Conservation (phyloP, 2,888 invertebrate species). For the Nezara viridula region DNA sequence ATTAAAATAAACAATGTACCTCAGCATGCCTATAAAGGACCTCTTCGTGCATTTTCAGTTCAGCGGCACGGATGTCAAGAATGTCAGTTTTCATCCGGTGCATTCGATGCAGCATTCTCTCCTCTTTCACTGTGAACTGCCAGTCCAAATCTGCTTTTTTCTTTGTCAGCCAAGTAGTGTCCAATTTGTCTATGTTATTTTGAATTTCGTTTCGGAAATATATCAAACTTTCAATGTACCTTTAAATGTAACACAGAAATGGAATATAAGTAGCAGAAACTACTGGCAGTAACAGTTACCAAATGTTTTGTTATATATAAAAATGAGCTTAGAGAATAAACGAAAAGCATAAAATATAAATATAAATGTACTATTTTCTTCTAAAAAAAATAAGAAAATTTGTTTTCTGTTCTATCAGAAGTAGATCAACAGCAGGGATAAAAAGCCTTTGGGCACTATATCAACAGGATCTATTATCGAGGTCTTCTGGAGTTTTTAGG, state of each 20-base stretch:
- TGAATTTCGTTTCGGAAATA: background rate
- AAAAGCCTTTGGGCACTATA: too few relatives aligned
- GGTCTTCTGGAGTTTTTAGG: too few relatives aligned
- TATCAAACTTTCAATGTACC: background rate
- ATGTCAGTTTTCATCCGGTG: background rate
- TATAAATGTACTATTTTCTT: too few relatives aligned
- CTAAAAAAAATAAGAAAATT: too few relatives aligned
- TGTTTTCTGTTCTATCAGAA: too few relatives aligned
- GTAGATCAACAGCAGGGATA: too few relatives aligned
- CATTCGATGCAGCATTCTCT: background rate
- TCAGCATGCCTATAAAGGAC: background rate
- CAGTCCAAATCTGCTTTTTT: conserved; percentile 7
- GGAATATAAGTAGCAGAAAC: too few relatives aligned
- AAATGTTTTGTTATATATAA: too few relatives aligned
- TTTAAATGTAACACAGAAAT: background rate
- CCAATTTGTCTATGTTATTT: background rate
- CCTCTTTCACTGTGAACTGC: background rate
- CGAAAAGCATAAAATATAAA: too few relatives aligned
- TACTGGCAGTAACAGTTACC: too few relatives aligned
- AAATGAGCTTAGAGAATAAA: too few relatives aligned
- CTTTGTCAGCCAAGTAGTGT: background rate
- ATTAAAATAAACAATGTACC: background rate
- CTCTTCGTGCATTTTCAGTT: background rate
- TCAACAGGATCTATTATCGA: too few relatives aligned
- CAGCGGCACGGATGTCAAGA: background rate